Evolutionary conservation across 1,140 invertebrate species (phyloP).

Genomic region (Zaprionus kolodkinae): DNA sequence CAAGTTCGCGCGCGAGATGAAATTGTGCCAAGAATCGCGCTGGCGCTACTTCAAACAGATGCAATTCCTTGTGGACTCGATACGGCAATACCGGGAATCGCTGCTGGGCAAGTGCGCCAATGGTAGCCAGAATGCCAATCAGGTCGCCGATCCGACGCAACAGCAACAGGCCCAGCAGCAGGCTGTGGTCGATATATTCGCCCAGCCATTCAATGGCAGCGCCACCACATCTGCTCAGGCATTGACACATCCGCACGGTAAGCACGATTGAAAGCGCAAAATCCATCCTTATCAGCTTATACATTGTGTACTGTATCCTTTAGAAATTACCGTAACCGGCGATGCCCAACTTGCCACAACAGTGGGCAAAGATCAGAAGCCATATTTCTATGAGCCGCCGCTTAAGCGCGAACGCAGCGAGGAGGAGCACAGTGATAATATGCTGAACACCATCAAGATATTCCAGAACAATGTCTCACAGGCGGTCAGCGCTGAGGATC

Average conservation of each 20-base stretch:
- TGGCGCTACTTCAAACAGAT: conserved; percentile 83
- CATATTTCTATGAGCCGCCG: conserved; percentile 80
- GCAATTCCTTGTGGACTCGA: conserved; percentile 80
- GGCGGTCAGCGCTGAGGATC: conserved; percentile 79
- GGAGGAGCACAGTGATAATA: conserved; percentile 80
- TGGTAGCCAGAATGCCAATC: conserved; percentile 66
- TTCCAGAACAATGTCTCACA: conserved; percentile 82
- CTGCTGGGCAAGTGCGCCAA: conserved; percentile 77
- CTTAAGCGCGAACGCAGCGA: conserved; percentile 76
- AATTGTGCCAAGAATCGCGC: conserved; percentile 78
- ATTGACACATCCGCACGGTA: conserved; percentile 79
- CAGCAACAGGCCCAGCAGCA: conserved; percentile 78
- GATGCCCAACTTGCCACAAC: conserved; percentile 75
- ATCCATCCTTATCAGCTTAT: background rate
- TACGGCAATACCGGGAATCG: conserved; percentile 78
- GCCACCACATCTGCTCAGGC: conserved; percentile 77
- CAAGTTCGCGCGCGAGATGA: conserved; percentile 82
- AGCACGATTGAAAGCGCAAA: background rate
- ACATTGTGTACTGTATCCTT: conserved; percentile 1
- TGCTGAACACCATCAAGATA: conserved; percentile 81
- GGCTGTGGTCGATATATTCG: conserved; percentile 77
- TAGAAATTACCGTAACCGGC: conserved; percentile 79
- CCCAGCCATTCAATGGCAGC: conserved; percentile 77
- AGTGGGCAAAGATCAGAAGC: conserved; percentile 78
- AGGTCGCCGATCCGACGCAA: conserved; percentile 75